Evolutionary conservation across 2,113 vertebrate species (phyloP).

Genomic region (Sylvia atricapilla): DNA sequence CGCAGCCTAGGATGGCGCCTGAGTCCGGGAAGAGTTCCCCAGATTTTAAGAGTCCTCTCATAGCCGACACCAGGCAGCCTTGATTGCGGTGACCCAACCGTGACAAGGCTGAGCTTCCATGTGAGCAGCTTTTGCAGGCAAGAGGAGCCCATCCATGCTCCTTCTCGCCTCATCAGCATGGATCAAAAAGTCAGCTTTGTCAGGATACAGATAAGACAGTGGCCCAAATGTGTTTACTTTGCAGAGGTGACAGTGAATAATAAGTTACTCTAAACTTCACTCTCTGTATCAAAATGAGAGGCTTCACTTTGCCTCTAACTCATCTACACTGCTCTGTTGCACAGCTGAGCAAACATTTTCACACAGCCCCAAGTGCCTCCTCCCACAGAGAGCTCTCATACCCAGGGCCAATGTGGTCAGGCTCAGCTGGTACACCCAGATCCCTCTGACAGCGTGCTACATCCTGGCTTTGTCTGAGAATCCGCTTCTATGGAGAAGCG

Average conservation of each 20-base stretch:
- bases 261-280: neutral
- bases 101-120: neutral
- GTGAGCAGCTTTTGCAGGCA: neutral
- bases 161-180: neutral
- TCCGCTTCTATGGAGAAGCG: neutral
- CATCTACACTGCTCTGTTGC: neutral
- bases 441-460: neutral
- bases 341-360: neutral
- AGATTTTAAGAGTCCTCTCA: neutral
- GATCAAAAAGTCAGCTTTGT: neutral
- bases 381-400: neutral
- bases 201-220: neutral
- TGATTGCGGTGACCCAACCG: neutral
- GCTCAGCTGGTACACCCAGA: neutral
- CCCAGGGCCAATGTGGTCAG: neutral
- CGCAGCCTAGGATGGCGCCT: neutral
- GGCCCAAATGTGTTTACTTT: neutral
- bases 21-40: neutral
- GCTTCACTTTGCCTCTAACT: neutral
- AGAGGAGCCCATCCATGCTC: neutral
- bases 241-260: neutral
- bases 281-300: neutral
- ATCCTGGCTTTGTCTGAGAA: slow-evolving; percentile 6
- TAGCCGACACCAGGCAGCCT: neutral
- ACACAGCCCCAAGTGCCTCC: neutral